phyloP scores from a whole-genome alignment of 2,888 invertebrate genomes.

The Linyphia triangularis region DNA sequence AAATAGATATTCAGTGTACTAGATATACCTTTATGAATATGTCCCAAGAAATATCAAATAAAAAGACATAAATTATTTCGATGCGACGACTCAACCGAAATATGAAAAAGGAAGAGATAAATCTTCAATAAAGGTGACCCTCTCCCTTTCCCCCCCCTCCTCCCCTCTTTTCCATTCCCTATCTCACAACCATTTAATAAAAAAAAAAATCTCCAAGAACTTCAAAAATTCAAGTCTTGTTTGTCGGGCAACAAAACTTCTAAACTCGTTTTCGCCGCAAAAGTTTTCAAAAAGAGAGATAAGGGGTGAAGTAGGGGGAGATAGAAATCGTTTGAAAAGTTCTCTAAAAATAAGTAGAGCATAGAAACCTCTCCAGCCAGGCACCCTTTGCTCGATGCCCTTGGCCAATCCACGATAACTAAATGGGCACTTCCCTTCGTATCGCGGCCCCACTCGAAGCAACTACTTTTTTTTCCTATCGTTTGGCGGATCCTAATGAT shows the following conservation, averaged over 20 bases:
- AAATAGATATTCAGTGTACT: too few relatives aligned
- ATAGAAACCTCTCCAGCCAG: neutral
- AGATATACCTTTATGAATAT: too few relatives aligned
- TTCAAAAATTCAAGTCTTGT: neutral
- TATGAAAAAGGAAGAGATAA: too few relatives aligned
- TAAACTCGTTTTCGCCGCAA: conserved; percentile 11
- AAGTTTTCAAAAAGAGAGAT: neutral
- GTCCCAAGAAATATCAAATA: too few relatives aligned
- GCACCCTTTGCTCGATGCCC: conserved; percentile 11
- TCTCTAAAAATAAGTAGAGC: conserved; percentile 34
- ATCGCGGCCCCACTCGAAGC: neutral
- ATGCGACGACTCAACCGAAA: neutral
- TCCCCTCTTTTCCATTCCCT: neutral
- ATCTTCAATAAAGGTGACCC: neutral
- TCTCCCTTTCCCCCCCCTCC: neutral
- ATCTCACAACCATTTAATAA: neutral
- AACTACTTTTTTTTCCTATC: too few relatives aligned
- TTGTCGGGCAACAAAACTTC: neutral
- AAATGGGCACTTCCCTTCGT: conserved; percentile 40
- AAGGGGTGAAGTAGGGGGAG: neutral
- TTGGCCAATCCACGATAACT: conserved; percentile 22
- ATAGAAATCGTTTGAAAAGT: conserved; percentile 13
- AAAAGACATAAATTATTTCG: neutral
- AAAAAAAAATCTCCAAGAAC: neutral
- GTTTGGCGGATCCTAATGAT: too few relatives aligned